These are phyloP conservation scores for Eulithis prunata DNA, from an alignment of 2,888 invertebrate genomes.

Conservation along the genomic window DNA sequence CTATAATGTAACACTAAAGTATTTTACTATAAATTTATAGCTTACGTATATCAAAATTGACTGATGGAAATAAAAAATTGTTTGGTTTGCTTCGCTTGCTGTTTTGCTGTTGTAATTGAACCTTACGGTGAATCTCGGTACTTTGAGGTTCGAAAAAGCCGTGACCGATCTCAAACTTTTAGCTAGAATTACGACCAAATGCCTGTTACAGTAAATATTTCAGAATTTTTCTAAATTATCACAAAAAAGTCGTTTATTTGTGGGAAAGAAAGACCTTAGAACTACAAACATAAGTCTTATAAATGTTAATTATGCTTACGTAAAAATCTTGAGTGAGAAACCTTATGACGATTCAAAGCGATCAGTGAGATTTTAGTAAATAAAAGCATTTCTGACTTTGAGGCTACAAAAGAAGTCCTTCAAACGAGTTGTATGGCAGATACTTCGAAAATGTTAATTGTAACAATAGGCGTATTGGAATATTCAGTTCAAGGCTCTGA, in stretches of 20 bases:
- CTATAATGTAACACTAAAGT: slow-evolving; percentile 43
- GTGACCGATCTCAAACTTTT: slow-evolving; percentile 46
- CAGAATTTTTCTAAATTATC: neutral
- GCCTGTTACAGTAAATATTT: slow-evolving; percentile 4
- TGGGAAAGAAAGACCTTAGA: no score
- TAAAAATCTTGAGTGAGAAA: no score
- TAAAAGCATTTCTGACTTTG: no score
- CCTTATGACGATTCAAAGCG: no score
- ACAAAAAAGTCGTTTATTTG: neutral
- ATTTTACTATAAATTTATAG: slow-evolving; percentile 27
- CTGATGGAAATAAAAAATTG: slow-evolving; percentile 57
- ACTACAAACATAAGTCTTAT: no score
- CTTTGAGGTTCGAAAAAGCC: slow-evolving; percentile 44
- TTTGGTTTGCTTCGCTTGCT: slow-evolving; percentile 63
- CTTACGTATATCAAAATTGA: slow-evolving; percentile 53
- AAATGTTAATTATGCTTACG: no score
- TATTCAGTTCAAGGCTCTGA: slow-evolving; percentile 34
- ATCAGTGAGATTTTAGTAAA: no score
- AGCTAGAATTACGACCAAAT: slow-evolving; percentile 22
- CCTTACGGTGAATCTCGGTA: slow-evolving; percentile 48
- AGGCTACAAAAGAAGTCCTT: no score
- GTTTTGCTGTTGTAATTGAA: slow-evolving; percentile 53
- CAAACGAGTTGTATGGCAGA: neutral
- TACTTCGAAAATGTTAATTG: slow-evolving; percentile 1
- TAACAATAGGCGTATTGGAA: slow-evolving; percentile 4